Evolutionary conservation across 1,140 invertebrate genomes (phyloP), one percentile per base, ranked within the genome.

Genomic region (Neocloeon triangulifer): DNA sequence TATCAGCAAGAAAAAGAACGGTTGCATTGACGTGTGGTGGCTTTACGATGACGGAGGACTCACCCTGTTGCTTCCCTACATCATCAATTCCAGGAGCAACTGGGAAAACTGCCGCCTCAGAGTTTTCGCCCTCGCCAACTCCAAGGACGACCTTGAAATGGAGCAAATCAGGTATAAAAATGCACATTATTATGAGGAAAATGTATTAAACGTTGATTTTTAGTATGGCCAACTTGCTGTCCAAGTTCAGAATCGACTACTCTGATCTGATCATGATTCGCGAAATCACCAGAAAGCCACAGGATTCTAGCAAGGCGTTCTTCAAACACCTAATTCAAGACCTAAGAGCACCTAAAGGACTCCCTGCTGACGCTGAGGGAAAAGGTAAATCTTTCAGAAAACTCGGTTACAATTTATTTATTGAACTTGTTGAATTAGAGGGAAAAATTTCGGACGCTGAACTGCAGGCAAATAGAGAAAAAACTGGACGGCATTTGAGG

Each of bases 1-100:
- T 47, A 51, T 58, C 29, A 48, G 48, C 28, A 61, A 61, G 26
- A 64, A 72, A 56, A 62, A 66, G 30, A 59, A 67, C 45, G 80
- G 82, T 15, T 74, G 66, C 0, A 75, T 95, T 37, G 88, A 95
- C 55, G 85, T 94, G 14, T 95, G 86, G 80, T 95, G 89, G 91
- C 53, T 95, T 27, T 95, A 92, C 53, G 91, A 95, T 54, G 89
- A 95, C 56, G 91, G 85, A 48, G 84, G 73, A 35, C 58, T 95
- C 13, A 92, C 88, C 1, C 73, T 95, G 42, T 58, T 96, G 14
- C 50, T 96, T 34, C 88, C 89, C 0, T 91, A 95, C 51, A 82
- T 96, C 38, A 69, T 95, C 25, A 81, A 76, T 17, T 82, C 76
- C 27, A 69, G 82, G 39, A 64, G 67, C 3, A 63, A 73, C 42